Evolutionary conservation across 1,140 invertebrate species (phyloP), one percentile per base, ranked within the genome.

Genomic region (Triops longicaudatus): DNA sequence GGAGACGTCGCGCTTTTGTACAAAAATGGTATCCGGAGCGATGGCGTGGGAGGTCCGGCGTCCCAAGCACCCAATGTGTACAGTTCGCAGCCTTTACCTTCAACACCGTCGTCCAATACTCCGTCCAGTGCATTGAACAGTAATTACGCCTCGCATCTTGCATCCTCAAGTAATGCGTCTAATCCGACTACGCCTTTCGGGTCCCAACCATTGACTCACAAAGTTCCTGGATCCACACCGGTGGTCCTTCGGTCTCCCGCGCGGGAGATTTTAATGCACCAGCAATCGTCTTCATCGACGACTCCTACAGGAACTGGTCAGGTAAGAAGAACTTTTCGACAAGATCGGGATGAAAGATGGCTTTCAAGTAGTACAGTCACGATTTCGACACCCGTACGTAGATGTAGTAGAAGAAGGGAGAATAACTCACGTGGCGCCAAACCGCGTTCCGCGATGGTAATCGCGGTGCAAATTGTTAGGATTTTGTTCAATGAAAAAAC

Each of bases 1-100:
- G 79, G 79, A 41, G 78, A 74, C 31, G 78, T 72, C 50, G 79
- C 78, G 22, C 78, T 80, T 71, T 77, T 81, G 26, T 72, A 79
- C 31, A 77, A 76, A 31, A 79, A 74, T 73, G 75, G 72, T 50
- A 73, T 28, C 12, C 41, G 71, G 26, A 43, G 72, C 10, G 28
- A 73, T 71, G 75, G 72, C 26, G 71, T 42, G 17, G 27, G 37
- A 27, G 41, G 76, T 26, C 37, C 73, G 7, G 72, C 76, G 12
- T 76, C 27, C 26, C 78, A n/a, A 78, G 79, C 31, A 7, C 31
- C n/a, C 75, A 79, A 27, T 78, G 76, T 75, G 76, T 80, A 72
- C 75, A 31, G 10, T 50, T 7, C 27, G 28, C 28, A 14, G 22
- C 50, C 50, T 41, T 73, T 78, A 79, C 43, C 78, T 78, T 71